Evolutionary conservation across 53 echinoderm and acorn worm species (phyloP), one percentile per base, ranked within the genome.

Genomic region (Luidia sarsii): DNA sequence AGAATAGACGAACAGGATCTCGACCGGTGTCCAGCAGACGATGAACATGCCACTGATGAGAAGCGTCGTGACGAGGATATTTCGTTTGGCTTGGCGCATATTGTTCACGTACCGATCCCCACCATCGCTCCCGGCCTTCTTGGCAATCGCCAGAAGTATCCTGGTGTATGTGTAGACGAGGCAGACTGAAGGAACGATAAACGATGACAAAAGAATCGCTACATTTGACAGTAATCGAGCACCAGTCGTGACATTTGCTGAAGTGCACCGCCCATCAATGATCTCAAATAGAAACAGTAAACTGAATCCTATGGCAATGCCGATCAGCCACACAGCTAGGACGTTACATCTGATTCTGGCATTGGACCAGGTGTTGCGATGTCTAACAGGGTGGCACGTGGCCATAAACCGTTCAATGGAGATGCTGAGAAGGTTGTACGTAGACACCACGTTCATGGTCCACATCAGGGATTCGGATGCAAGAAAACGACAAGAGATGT

Each of bases 91-190:
- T 20, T 27, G 37, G 37, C 19, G 25, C 21, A 34, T 41, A 3
- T 4, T 11, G 14, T 67, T 20, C 10, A n/a, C n/a, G n/a, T 67
- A 46, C 1, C 13, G 13, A 39, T 2, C 67, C 14, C 45, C 67
- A 36, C 21, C 43, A 50, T 86, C 81, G 31, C 56, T 82, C 28
- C 77, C 65, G 2, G 89, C 85, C 67, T 85, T 92, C 16, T 75
- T 57, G 41, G 89, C 85, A 33, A 92, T 92, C 39, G 80, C 81
- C n/a, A n/a, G n/a, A n/a, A n/a, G n/a, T n/a, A n/a, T n/a, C n/a
- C n/a, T n/a, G 16, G 50, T 45, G 64, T 92, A 92, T 14, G 88
- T 81, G 36, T 72, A 39, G 32, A 80, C 80, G 68, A 89, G 68
- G 64, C 85, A 82, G 50, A 43, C 9, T 18, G 85, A 43, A 14